Evolutionary conservation across 2,888 invertebrate genomes (phyloP), one percentile per base, ranked within the genome.

Genomic region (Theretra japonica): DNA sequence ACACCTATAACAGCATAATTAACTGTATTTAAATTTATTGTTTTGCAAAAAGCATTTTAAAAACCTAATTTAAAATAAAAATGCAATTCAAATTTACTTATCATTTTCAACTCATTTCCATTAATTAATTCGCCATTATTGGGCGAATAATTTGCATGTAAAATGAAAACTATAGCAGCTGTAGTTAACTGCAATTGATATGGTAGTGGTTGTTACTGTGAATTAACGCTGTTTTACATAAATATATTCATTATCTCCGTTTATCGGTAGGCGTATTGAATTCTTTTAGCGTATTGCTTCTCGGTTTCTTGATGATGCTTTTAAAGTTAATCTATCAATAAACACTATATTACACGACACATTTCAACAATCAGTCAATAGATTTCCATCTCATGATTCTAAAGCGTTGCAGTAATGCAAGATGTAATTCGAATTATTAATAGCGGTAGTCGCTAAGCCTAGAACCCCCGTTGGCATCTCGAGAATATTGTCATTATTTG

Each of bases 201-300:
- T n/a, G 53, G 53, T 53, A 53, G 53, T 53, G 53, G 53, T 53
- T n/a, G 53, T 53, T n/a, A 25, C 58, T 23, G 25, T 58, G 58
- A 58, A 58, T 58, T 58, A 58, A 8, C 23, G 11, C 23, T 58
- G 25, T 58, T 58, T 58, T 58, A 25, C 58, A 58, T 58, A 58
- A 25, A 58, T 25, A 58, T 17, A 58, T 25, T 17, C 17, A 15
- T 23, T 17, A 23, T 25, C 17, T 17, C 25, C 23, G 5, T 25
- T 57, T 58, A 28, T 58, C 25, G 23, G 58, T 17, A 11, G 23
- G 23, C 25, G 17, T 15, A 23, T 25, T 58, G 23, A 17, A 17
- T 25, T 17, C 15, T 25, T 23, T 58, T 58, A 25, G 23, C 58
- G 28, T 25, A 15, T 6, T 19, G 53, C 19, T n/a, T 53, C 53